Evolutionary conservation across 2,113 vertebrate genomes (phyloP).

Genomic region (Eulemur rufifrons): DNA sequence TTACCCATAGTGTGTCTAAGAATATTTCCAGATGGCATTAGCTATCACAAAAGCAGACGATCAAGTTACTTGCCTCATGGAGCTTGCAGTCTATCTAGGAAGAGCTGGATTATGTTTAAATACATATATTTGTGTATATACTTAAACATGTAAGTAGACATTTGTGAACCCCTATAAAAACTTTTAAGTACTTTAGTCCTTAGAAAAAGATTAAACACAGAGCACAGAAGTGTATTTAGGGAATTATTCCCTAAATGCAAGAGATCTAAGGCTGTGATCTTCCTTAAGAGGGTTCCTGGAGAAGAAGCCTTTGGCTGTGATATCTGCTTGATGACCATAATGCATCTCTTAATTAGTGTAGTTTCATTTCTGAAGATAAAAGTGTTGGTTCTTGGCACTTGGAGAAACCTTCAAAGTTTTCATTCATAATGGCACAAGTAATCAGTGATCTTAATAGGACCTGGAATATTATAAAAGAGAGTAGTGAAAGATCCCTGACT

Average conservation of each 20-base stretch:
- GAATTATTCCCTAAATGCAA: not conserved
- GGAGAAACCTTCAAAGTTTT: not conserved
- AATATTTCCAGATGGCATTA: not conserved
- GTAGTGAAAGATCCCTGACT: not conserved
- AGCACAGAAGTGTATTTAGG: not conserved
- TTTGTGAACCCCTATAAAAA: not conserved
- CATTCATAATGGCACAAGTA: not conserved
- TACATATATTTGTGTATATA: too few relatives aligned
- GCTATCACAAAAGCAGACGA: not conserved
- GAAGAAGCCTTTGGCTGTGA: not conserved
- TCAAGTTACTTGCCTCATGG: not conserved
- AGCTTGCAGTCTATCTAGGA: not conserved
- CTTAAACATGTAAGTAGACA: not conserved
- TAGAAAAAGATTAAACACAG: not conserved
- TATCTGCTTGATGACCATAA: not conserved
- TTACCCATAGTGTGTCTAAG: not conserved
- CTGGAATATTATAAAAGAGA: constrained; percentile 26
- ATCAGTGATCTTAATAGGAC: not conserved
- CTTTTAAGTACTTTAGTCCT: not conserved
- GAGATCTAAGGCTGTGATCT: not conserved
- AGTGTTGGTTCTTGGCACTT: not conserved
- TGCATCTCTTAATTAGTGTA: not conserved
- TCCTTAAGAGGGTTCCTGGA: not conserved
- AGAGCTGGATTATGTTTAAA: not conserved
- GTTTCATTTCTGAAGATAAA: not conserved